Percentiles rank a stretch among this genome's conserved stretches.
Evolutionary conservation across 1,140 invertebrate species (phyloP).

Genomic region (Nebria ingens): DNA sequence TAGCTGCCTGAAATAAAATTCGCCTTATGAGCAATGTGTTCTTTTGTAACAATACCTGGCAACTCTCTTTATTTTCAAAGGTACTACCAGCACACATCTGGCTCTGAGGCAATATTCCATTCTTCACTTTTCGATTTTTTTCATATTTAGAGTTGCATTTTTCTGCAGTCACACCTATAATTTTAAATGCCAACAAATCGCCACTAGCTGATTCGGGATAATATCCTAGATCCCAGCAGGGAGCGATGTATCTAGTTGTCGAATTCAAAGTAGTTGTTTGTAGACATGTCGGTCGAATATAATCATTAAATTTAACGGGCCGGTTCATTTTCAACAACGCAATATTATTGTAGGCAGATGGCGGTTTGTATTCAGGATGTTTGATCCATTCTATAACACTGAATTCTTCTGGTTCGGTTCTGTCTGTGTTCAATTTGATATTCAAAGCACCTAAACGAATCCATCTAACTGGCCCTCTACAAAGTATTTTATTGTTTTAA

Average conservation of each 20-base stretch:
- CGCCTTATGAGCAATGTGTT: no score
- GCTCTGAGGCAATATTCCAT: constrained; percentile 28
- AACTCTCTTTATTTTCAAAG: constrained; percentile 55
- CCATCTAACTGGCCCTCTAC: not conserved
- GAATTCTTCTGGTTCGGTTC: not conserved
- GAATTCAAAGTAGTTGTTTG: constrained; percentile 42
- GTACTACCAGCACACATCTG: constrained; percentile 61
- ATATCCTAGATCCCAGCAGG: constrained; percentile 31
- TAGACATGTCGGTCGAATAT: constrained; percentile 71
- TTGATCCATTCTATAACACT: not conserved
- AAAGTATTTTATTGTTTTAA: no score
- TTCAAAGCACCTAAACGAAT: not conserved
- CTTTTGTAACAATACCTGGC: constrained; percentile 38
- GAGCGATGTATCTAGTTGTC: constrained; percentile 52
- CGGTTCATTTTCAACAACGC: constrained; percentile 58
- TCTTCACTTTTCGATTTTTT: not conserved
- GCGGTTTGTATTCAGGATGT: not conserved
- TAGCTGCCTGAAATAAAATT: no score
- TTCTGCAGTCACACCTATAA: no score
- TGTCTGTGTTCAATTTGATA: not conserved
- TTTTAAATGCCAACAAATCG: constrained; percentile 10
- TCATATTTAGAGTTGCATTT: no score
- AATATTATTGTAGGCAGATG: constrained; percentile 52
- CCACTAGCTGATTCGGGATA: constrained; percentile 20
- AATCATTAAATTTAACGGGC: constrained; percentile 53